These are phyloP conservation scores for Heterotis niloticus DNA, from an alignment of 2,113 vertebrate genomes.

Conservation along the genomic window DNA sequence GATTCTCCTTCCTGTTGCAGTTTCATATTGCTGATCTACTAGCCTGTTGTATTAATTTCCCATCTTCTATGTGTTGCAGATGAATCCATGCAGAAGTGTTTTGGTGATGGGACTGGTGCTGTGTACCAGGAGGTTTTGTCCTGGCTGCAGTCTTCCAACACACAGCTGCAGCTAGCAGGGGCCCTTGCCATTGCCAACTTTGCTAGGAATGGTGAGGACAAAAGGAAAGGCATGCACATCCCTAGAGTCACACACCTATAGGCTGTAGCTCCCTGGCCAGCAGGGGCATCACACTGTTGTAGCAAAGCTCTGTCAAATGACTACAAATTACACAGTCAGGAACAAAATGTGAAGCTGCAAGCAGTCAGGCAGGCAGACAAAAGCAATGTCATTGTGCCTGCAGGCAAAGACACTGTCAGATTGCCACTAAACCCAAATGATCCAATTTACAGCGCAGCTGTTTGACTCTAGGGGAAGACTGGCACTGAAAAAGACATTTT, in stretches of 20 bases:
- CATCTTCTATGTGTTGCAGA: constrained; percentile 42
- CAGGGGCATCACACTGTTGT: background rate
- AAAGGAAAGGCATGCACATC: background rate
- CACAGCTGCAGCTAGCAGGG: constrained; percentile 61
- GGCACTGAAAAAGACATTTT: background rate
- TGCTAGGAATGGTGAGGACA: constrained; percentile 51
- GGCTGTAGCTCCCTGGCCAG: background rate
- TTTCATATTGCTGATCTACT: background rate
- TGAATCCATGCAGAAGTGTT: constrained; percentile 66
- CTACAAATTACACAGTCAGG: background rate
- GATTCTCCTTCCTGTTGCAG: background rate
- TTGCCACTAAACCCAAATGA: background rate
- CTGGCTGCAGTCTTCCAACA: constrained; percentile 62
- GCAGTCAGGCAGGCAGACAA: background rate
- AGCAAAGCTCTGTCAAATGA: background rate
- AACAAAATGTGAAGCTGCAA: background rate
- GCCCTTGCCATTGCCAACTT: constrained; percentile 63
- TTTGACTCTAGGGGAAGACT: background rate
- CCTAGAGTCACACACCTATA: background rate
- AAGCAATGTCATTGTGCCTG: background rate
- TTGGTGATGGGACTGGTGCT: constrained; percentile 55
- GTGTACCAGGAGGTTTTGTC: constrained; percentile 61
- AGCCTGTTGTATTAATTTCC: background rate
- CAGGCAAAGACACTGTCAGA: background rate
- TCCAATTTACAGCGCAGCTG: background rate